Conservation (phyloP, 2,113 vertebrate genomes). For the Tupaia tana region DNA sequence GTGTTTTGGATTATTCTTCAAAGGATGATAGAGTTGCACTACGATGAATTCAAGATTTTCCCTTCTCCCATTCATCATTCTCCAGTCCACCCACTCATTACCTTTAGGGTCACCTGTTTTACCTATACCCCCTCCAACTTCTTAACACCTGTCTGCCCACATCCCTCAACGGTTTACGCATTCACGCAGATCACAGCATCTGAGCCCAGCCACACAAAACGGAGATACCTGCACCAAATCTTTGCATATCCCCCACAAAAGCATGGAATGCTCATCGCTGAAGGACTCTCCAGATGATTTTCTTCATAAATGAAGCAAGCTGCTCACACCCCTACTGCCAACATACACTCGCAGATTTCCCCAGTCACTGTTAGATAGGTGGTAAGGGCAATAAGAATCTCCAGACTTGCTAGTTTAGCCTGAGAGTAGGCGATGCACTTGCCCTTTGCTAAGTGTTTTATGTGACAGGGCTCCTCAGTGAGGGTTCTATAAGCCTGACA, state of each 20-base stretch:
- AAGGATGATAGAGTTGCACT: slow-evolving; percentile 64
- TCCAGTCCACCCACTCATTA: slow-evolving; percentile 45
- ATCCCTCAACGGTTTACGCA: background rate
- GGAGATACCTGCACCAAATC: background rate
- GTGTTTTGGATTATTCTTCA: slow-evolving; percentile 75
- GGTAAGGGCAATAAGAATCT: slow-evolving; percentile 25
- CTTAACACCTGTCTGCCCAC: background rate
- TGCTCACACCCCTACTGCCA: background rate
- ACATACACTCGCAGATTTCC: background rate
- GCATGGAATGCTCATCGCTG: background rate
- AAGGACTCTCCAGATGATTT: background rate
- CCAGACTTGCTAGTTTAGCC: slow-evolving; percentile 4
- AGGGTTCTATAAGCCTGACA: background rate
- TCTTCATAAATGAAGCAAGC: background rate
- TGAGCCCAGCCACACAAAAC: background rate
- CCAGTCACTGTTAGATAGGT: background rate
- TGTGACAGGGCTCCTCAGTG: slow-evolving; percentile 53
- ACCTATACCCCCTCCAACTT: background rate
- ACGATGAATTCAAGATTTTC: slow-evolving; percentile 63
- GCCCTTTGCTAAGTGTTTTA: slow-evolving; percentile 29
- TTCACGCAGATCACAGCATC: background rate
- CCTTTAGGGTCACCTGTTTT: slow-evolving; percentile 34
- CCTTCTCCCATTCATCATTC: slow-evolving; percentile 58
- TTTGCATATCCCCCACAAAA: background rate
- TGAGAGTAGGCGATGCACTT: background rate